A percentile compares a stretch with the other conserved stretches of the same genome.
Conservation (phyloP, 1,140 invertebrate species). For the roundworm (Caenorhabditis elegans) region WBcel235 BX284606.5:4335001-4335500, state of each 20-base stretch:
- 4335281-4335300: slow-evolving; percentile 96
- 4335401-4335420: no score
- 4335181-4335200: slow-evolving; percentile 71
- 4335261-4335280: slow-evolving; percentile 87
- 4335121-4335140: slow-evolving; percentile 98
- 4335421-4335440: no score
- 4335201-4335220: slow-evolving; percentile 90
- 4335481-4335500: no score
- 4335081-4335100: slow-evolving; percentile 97
- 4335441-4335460: no score
- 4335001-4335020: slow-evolving; percentile 88
- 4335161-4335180: not conserved
- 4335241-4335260: slow-evolving; percentile 93
- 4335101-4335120: slow-evolving; percentile 93
- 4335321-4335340: slow-evolving; percentile 99
- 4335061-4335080: slow-evolving; percentile 98
- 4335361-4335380: not conserved
- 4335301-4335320: slow-evolving; percentile 97
- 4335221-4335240: slow-evolving; percentile 92
- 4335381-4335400: not conserved
- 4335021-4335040: slow-evolving; percentile 99
- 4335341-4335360: slow-evolving; percentile 49
- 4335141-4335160: slow-evolving; percentile 62
- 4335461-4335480: no score
- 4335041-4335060: slow-evolving; percentile 98